Evolutionary conservation across 2,888 invertebrate species (phyloP).

Genomic region (Phyllotreta striolata): DNA sequence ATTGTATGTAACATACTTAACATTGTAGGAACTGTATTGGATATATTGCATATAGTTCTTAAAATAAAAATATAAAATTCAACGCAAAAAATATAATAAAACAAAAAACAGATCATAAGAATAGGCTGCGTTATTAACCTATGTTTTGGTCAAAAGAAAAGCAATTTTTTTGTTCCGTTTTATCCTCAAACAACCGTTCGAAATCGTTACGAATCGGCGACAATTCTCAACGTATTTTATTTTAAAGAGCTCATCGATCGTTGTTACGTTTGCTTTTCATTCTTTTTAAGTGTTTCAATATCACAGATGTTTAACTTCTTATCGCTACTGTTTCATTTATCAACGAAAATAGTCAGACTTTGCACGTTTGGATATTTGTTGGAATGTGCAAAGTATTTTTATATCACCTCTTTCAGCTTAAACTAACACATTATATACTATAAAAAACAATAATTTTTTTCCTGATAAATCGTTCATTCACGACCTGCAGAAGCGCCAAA

Average conservation of each 20-base stretch:
- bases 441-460: conserved; percentile 9
- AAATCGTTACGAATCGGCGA: conserved; percentile 34
- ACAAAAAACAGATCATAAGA: conserved; percentile 26
- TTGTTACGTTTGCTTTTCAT: conserved; percentile 42
- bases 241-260: conserved; percentile 27
- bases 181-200: conserved; percentile 10
- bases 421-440: conserved; percentile 20
- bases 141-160: conserved; percentile 31
- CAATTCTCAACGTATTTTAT: conserved; percentile 20
- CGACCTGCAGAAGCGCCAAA: not conserved
- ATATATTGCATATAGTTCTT: conserved; percentile 15
- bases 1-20: conserved; percentile 10
- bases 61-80: conserved; percentile 9
- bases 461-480: conserved; percentile 17
- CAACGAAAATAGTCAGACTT: conserved; percentile 38
- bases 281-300: conserved; percentile 49
- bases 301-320: conserved; percentile 63
- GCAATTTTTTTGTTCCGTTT: conserved; percentile 10
- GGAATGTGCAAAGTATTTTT: conserved; percentile 39
- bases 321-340: conserved; percentile 52
- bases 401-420: conserved; percentile 34
- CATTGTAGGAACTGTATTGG: conserved; percentile 16
- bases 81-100: conserved; percentile 12
- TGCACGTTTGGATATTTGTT: conserved; percentile 36
- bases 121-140: conserved; percentile 16